Conservation (phyloP, 2,797 vertebrate genomes). For the Morus bassanus region DNA sequence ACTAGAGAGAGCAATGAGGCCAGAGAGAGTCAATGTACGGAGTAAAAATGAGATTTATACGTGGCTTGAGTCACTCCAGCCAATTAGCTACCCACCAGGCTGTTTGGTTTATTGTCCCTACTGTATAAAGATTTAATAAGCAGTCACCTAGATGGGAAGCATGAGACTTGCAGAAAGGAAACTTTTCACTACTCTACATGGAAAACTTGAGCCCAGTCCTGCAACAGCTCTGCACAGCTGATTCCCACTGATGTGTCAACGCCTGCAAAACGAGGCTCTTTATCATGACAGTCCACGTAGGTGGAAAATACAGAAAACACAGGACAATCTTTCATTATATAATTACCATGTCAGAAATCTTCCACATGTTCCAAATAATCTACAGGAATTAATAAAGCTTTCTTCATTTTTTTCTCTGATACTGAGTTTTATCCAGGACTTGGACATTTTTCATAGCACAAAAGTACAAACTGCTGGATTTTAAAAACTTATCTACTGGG, state of each 20-base stretch:
- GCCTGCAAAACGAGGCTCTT: background rate
- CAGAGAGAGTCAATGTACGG: conserved; percentile 12
- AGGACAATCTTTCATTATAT: background rate
- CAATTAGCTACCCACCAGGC: conserved; percentile 52
- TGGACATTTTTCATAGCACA: background rate
- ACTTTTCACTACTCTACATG: background rate
- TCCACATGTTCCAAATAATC: background rate
- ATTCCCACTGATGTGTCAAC: background rate
- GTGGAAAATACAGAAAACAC: background rate
- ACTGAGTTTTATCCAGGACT: background rate
- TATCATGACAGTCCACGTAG: background rate
- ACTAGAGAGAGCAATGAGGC: background rate
- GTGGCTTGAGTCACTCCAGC: conserved; percentile 56
- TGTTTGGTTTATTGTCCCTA: conserved; percentile 52
- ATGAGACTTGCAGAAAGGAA: conserved; percentile 35
- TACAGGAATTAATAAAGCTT: background rate
- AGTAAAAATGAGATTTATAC: conserved; percentile 46
- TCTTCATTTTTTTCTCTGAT: background rate
- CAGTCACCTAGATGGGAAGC: conserved; percentile 52
- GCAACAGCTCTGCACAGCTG: background rate
- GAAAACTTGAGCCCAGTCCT: conserved; percentile 12
- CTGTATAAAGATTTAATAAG: conserved; percentile 55
- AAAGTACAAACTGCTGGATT: conserved; percentile 12
- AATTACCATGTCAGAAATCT: background rate
- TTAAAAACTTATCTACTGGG: background rate